Base-by-base conservation (phyloP, 2,113 vertebrate species). In the Mus pahari region DNA sequence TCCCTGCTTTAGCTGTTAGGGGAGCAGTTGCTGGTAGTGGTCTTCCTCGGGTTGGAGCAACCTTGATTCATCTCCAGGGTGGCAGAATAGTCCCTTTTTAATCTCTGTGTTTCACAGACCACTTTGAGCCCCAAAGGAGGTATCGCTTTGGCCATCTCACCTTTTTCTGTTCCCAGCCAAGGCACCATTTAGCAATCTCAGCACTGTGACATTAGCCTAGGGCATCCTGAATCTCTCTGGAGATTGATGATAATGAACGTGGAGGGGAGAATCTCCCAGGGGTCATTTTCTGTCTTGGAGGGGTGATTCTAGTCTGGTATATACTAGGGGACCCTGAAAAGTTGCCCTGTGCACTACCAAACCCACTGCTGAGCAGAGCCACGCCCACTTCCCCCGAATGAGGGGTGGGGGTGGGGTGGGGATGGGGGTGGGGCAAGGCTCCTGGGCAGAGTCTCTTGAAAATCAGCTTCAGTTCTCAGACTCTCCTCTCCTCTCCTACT, bases 231-330 rank as follows among this genome's bases (percentile, higher is more conserved):
- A 74, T 77, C 50, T 83, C 31, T 96, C 39, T 83, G 70, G 78
- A 53, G 53, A 45, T 77, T 90, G 31, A 39, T 75, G 75, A 93
- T 86, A 96, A 62, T 89, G 48, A 82, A 86, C 22, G 58, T 62
- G 66, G 42, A 88, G 45, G 17, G 60, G 5, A 71, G 16, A 24
- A 1, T 14, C 17, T 62, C 50, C 58, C 78, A 5, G 36, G 55
- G 22, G 42, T 93, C 71, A 55, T 77, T 62, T 94, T 79, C 19
- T 20, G 19, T 33, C 20, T 45, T 22, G 39, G 45, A 66, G n/a
- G 22, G 22, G 71, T 33, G 64, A 70, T 33, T 89, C 66, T 78
- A 62, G 55, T 48, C n/a, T 95, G n/a, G 12, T 55, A 9, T 79
- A 24, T 58, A 5, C 62, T 45, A 5, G 26, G 14, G 26, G 8